Evolutionary conservation across 1,140 invertebrate genomes (phyloP).

Genomic region (Lepidotrigona ventralis): DNA sequence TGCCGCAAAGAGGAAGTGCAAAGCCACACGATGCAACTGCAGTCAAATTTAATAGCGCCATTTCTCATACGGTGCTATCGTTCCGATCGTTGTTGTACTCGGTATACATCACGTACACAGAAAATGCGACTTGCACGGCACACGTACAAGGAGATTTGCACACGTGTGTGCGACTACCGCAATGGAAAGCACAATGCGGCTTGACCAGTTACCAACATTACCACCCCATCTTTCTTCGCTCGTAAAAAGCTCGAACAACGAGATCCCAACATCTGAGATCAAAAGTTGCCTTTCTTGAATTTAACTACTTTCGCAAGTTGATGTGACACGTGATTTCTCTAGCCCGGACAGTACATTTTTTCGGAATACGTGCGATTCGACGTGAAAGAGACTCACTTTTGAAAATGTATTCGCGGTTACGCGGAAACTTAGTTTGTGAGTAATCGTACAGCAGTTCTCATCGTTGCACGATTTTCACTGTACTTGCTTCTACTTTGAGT

Average conservation of each 20-base stretch:
- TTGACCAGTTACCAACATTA: slow-evolving; percentile 44
- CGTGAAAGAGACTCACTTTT: too few relatives aligned
- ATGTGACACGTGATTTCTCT: background rate
- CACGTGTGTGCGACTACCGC: slow-evolving; percentile 32
- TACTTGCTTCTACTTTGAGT: background rate
- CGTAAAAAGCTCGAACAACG: slow-evolving; percentile 46
- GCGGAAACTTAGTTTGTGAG: background rate
- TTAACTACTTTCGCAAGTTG: background rate
- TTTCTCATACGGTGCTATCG: slow-evolving; percentile 41
- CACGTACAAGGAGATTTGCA: background rate
- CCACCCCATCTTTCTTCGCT: slow-evolving; percentile 32
- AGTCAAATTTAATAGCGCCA: slow-evolving; percentile 52
- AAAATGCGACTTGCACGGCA: too few relatives aligned
- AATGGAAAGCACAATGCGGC: slow-evolving; percentile 41
- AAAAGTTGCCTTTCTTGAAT: slow-evolving; percentile 21
- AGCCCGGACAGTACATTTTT: background rate
- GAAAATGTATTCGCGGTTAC: too few relatives aligned
- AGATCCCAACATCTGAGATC: background rate
- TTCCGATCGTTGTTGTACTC: slow-evolving; percentile 35
- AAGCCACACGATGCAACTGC: slow-evolving; percentile 30
- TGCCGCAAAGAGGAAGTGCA: background rate
- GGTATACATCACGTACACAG: background rate
- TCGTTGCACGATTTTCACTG: background rate
- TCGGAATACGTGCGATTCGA: background rate
- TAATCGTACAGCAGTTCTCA: background rate